These are phyloP conservation scores for Dicycla oo DNA, from an alignment of 2,888 invertebrate species.

Conservation along the genomic window DNA sequence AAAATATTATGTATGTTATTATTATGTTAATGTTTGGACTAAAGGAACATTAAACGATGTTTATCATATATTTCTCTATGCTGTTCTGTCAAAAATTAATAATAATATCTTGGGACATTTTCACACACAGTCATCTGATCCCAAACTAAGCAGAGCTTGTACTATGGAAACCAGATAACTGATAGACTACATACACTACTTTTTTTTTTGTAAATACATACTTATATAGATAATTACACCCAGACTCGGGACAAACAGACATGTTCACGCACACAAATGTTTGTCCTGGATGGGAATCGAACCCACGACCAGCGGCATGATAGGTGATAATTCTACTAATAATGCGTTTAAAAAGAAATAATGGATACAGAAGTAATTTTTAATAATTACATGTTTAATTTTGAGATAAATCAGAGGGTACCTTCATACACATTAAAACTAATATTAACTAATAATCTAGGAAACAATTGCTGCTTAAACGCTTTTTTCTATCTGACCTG, in stretches of 20 bases:
- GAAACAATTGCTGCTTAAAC: slow-evolving; percentile 13
- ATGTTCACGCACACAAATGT: no score
- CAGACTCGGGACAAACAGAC: no score
- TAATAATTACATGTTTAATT: slow-evolving; percentile 46
- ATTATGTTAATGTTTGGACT: slow-evolving; percentile 63
- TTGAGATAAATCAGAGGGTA: slow-evolving; percentile 49
- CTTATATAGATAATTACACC: no score
- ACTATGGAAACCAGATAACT: no score
- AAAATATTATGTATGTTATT: slow-evolving; percentile 64
- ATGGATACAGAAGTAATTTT: slow-evolving; percentile 50
- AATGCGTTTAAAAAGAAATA: slow-evolving; percentile 45
- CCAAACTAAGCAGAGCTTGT: no score
- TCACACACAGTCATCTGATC: no score
- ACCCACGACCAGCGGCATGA: no score
- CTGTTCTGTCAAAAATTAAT: slow-evolving; percentile 49
- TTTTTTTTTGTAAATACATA: no score
- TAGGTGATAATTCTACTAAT: slow-evolving; percentile 34
- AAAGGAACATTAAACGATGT: slow-evolving; percentile 48
- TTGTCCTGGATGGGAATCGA: no score
- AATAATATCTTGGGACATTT: slow-evolving; percentile 7
- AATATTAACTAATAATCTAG: slow-evolving; percentile 29
- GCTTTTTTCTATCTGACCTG: slow-evolving; percentile 22
- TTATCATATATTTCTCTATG: slow-evolving; percentile 52
- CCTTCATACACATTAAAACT: slow-evolving; percentile 22
- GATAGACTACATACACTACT: no score